These are phyloP conservation scores for Verasper variegatus DNA, from an alignment of 2,113 vertebrate species.

Conservation along the genomic window DNA sequence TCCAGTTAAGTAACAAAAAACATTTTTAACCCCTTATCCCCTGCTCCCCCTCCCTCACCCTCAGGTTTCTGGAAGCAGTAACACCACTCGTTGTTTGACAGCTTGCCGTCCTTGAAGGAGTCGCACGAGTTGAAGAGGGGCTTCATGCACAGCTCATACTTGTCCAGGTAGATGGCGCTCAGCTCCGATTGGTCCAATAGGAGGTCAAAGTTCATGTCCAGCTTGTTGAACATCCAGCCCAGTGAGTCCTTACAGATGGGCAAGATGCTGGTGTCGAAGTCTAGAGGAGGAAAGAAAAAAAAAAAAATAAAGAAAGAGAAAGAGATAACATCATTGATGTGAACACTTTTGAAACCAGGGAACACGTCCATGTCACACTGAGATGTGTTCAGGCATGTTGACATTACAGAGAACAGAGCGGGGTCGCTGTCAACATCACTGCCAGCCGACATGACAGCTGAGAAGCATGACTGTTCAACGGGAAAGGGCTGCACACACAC, in stretches of 20 bases:
- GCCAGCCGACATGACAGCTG: constrained; percentile 24
- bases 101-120: constrained; percentile 89
- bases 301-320: neutral
- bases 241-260: constrained; percentile 98
- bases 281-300: constrained; percentile 49
- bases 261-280: constrained; percentile 97
- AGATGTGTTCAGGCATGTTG: constrained; percentile 54
- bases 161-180: constrained; percentile 95
- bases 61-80: constrained; percentile 80
- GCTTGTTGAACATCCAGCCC: constrained; percentile 99
- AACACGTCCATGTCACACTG: constrained; percentile 6
- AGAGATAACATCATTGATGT: neutral
- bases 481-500: constrained; percentile 11
- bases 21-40: neutral
- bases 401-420: constrained; percentile 55
- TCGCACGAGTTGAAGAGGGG: constrained; percentile 87
- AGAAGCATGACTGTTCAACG: constrained; percentile 36
- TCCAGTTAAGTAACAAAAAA: no score
- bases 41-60: constrained; percentile 47
- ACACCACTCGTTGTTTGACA: constrained; percentile 82
- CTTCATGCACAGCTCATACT: constrained; percentile 95
- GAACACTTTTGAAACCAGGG: neutral
- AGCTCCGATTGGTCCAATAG: constrained; percentile 95
- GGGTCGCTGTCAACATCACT: constrained; percentile 60
- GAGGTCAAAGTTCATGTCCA: constrained; percentile 98